Conservation (phyloP, 1,140 invertebrate species). For the Mya arenaria region DNA sequence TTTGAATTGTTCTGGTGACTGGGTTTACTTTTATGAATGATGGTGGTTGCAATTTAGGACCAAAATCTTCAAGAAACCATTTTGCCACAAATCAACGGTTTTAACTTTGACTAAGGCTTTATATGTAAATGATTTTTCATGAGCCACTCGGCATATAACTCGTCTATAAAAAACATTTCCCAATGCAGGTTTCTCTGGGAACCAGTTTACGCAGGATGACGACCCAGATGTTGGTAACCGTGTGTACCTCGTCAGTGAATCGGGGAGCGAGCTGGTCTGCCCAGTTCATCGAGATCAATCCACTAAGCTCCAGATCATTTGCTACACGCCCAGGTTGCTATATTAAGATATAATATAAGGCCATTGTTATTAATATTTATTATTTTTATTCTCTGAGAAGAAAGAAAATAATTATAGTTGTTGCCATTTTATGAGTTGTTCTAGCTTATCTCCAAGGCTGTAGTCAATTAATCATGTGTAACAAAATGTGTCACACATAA, state of each 20-base stretch:
- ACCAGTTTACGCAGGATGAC: conserved; percentile 44
- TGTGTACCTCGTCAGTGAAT: conserved; percentile 28
- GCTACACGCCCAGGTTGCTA: conserved; percentile 36
- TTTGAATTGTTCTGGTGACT: too few relatives aligned
- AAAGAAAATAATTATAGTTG: not conserved
- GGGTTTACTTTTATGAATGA: too few relatives aligned
- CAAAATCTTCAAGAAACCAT: too few relatives aligned
- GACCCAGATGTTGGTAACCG: conserved; percentile 34
- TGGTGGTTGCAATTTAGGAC: too few relatives aligned
- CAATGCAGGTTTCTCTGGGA: not conserved
- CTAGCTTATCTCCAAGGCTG: too few relatives aligned
- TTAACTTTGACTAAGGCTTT: too few relatives aligned
- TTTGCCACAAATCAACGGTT: too few relatives aligned
- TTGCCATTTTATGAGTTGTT: not conserved
- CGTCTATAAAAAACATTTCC: too few relatives aligned
- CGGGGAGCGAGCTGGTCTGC: conserved; percentile 16
- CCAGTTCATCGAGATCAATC: conserved; percentile 26
- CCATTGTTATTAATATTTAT: not conserved
- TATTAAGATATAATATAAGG: not conserved
- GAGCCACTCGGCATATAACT: too few relatives aligned
- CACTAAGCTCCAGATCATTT: conserved; percentile 45
- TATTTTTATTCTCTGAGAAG: not conserved
- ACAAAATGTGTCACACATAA: too few relatives aligned
- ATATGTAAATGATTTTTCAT: too few relatives aligned
- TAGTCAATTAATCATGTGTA: too few relatives aligned